phyloP scores from a whole-genome alignment of 2,888 invertebrate species.

The Bombylius major region DNA sequence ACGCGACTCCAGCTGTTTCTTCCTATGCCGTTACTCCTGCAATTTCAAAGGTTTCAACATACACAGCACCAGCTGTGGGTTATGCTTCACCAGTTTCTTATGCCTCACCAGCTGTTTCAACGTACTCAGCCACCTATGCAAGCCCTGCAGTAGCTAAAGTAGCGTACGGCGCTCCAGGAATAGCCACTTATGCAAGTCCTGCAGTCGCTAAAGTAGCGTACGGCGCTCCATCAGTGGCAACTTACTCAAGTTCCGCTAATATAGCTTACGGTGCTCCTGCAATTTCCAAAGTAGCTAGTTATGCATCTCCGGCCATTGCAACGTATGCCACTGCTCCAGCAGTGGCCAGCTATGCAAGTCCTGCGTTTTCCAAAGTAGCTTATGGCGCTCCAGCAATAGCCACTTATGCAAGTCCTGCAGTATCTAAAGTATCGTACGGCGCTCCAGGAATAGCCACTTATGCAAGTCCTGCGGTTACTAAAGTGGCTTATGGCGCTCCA shows the following conservation, averaged over 20 bases:
- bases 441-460: slow-evolving; percentile 12
- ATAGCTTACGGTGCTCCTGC: slow-evolving; percentile 12
- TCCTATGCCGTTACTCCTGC: slow-evolving; percentile 20
- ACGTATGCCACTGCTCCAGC: slow-evolving; percentile 34
- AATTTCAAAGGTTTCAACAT: slow-evolving; percentile 13
- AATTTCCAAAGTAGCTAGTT: slow-evolving; percentile 5
- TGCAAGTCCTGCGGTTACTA: slow-evolving; percentile 6
- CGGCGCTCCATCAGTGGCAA: slow-evolving; percentile 37
- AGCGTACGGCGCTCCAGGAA: slow-evolving; percentile 12
- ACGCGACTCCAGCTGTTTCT: slow-evolving; percentile 16
- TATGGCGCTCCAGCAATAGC: slow-evolving; percentile 11
- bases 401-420: slow-evolving; percentile 6
- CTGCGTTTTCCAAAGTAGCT: slow-evolving; percentile 25
- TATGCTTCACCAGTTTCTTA: slow-evolving; percentile 22
- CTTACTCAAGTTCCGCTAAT: slow-evolving; percentile 13
- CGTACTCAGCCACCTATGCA: background rate
- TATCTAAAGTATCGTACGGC: slow-evolving; percentile 10
- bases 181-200: slow-evolving; percentile 10
- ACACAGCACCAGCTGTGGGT: slow-evolving; percentile 17
- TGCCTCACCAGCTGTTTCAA: slow-evolving; percentile 12
- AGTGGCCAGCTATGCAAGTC: slow-evolving; percentile 25
- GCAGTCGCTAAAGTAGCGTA: slow-evolving; percentile 32
- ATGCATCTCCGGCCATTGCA: slow-evolving; percentile 3
- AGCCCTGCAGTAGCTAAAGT: slow-evolving; percentile 10
- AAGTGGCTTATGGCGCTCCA: slow-evolving; percentile 14